phyloP scores from a whole-genome alignment of 2,113 vertebrate genomes.

The Eptesicus fuscus region DNA sequence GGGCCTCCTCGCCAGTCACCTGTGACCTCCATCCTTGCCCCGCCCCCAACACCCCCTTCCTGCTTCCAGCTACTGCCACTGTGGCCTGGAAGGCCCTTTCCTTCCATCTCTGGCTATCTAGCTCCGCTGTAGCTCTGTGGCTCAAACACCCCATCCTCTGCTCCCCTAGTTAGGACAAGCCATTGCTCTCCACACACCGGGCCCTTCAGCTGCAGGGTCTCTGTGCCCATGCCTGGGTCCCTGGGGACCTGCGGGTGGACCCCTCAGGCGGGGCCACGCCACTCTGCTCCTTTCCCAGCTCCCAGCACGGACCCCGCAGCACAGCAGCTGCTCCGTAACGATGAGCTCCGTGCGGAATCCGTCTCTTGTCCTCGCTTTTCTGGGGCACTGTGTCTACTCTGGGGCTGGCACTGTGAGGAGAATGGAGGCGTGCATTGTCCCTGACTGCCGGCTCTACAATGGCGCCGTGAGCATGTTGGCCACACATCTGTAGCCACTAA shows the following conservation, averaged over 20 bases:
- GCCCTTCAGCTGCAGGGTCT: not conserved
- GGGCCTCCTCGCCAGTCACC: not conserved
- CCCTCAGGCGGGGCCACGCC: rapidly evolving
- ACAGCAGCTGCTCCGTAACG: not conserved
- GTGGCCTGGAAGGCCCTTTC: not conserved
- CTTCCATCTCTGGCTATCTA: not conserved
- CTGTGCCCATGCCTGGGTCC: not conserved
- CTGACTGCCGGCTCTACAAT: rapidly evolving
- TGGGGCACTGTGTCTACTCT: not conserved
- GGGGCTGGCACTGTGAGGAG: not conserved
- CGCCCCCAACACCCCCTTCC: not conserved
- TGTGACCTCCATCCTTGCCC: not conserved
- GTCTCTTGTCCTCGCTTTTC: not conserved
- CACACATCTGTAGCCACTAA: not conserved
- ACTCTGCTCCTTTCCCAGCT: not conserved
- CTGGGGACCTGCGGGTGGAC: not conserved
- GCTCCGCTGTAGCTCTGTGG: not conserved
- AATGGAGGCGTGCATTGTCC: not conserved
- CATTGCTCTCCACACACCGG: rapidly evolving
- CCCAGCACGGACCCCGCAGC: not conserved
- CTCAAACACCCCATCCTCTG: not conserved
- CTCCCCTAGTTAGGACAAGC: not conserved
- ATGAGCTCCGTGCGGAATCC: not conserved
- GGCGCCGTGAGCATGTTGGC: not conserved
- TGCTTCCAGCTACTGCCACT: too few species aligned